Conservation (phyloP, 2,797 vertebrate species). For the Centroberyx gerrardi region DNA sequence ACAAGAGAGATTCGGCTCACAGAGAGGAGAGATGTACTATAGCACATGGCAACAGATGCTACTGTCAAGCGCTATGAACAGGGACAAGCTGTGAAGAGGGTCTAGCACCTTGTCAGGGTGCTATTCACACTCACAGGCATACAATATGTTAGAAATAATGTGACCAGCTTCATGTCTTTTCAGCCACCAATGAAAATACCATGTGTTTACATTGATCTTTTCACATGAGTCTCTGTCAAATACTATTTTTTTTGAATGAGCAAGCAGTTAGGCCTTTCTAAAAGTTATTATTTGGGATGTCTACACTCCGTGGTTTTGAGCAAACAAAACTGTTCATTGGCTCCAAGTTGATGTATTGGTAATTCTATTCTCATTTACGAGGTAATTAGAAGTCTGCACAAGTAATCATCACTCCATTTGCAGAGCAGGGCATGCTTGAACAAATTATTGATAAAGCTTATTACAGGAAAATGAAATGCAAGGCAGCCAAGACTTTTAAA, state of each 20-base stretch:
- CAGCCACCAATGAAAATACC: slow-evolving; percentile 9
- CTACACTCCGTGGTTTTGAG: slow-evolving; percentile 35
- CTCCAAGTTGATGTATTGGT: slow-evolving; percentile 60
- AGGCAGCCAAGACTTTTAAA: slow-evolving; percentile 34
- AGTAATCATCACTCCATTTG: slow-evolving; percentile 76
- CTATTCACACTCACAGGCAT: slow-evolving; percentile 38
- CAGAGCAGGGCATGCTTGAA: slow-evolving; percentile 72
- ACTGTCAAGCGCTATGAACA: slow-evolving; percentile 32
- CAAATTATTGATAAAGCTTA: slow-evolving; percentile 77
- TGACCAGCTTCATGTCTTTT: slow-evolving; percentile 14
- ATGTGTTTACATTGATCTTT: slow-evolving; percentile 22
- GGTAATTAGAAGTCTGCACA: slow-evolving; percentile 72
- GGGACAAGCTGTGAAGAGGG: slow-evolving; percentile 45
- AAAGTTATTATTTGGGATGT: slow-evolving; percentile 19
- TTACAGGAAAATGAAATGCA: slow-evolving; percentile 67
- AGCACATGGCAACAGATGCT: slow-evolving; percentile 48
- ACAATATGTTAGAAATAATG: slow-evolving; percentile 35
- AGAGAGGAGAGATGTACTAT: not conserved
- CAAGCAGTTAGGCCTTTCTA: slow-evolving; percentile 26
- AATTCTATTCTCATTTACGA: slow-evolving; percentile 70
- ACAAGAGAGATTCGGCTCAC: not conserved
- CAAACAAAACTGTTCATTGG: slow-evolving; percentile 54
- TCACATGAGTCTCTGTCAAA: slow-evolving; percentile 25
- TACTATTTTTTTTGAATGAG: slow-evolving; percentile 33
- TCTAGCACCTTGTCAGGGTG: slow-evolving; percentile 50